Evolutionary conservation across 2,113 vertebrate genomes (phyloP).

Genomic region (Hippolais icterina): DNA sequence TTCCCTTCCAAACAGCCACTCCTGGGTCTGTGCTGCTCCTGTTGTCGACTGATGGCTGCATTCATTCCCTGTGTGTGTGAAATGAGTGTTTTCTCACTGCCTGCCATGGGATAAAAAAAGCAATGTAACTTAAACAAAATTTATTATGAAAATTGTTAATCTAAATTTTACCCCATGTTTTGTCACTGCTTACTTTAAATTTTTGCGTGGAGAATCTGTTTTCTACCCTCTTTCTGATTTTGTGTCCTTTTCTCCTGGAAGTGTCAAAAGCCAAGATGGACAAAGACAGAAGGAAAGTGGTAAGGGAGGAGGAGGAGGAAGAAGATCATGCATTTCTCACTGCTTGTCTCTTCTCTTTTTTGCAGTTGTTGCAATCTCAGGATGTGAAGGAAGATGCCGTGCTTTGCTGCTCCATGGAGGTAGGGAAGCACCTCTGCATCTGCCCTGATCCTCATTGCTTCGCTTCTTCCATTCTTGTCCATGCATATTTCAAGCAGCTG

Average conservation of each 20-base stretch:
- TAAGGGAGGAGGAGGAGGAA: neutral
- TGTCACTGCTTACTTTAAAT: neutral
- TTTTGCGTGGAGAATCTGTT: neutral
- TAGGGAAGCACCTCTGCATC: conserved; percentile 49
- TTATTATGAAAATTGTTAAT: neutral
- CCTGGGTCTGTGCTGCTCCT: neutral
- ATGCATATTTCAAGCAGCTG: fast-evolving
- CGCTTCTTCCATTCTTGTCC: neutral
- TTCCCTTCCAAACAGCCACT: neutral
- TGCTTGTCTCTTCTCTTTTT: neutral
- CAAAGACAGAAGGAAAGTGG: fast-evolving
- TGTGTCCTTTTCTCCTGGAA: neutral
- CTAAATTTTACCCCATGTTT: neutral
- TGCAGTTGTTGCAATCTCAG: conserved; percentile 90
- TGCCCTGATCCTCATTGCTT: neutral
- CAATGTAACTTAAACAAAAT: neutral
- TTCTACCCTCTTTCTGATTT: neutral
- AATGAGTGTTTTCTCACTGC: neutral
- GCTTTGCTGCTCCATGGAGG: conserved; percentile 98
- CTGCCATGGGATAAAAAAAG: neutral
- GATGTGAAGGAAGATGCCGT: conserved; percentile 97
- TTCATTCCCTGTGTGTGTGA: neutral
- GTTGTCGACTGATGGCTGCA: neutral
- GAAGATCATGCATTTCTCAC: neutral
- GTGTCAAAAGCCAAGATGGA: neutral